These are phyloP conservation scores for Tineola bisselliella DNA, from an alignment of 2,888 invertebrate genomes.

Conservation along the genomic window DNA sequence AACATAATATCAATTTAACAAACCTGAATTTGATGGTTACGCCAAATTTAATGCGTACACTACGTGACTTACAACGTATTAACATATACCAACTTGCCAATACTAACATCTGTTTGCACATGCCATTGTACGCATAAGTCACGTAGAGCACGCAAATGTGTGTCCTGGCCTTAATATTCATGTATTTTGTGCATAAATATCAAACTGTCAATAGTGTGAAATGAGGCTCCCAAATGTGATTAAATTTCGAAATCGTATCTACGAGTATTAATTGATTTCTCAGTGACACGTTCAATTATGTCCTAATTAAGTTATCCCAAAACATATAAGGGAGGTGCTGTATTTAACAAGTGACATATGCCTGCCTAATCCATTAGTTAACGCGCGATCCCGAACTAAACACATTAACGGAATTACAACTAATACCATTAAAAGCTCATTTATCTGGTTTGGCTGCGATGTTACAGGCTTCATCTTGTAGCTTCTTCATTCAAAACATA, in stretches of 20 bases:
- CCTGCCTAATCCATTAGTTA: constrained; percentile 33
- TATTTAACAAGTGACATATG: constrained; percentile 19
- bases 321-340: constrained; percentile 9
- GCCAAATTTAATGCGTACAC: too few species aligned
- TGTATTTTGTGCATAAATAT: too few species aligned
- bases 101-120: too few species aligned
- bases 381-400: constrained; percentile 30
- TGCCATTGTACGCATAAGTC: too few species aligned
- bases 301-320: constrained; percentile 6
- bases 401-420: constrained; percentile 42
- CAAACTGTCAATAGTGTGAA: background rate
- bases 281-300: constrained; percentile 3
- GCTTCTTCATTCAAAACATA: background rate
- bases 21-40: too few species aligned
- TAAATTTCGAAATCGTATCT: background rate
- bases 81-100: too few species aligned
- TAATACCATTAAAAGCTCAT: constrained; percentile 39
- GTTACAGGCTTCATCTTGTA: background rate
- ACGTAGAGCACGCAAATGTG: too few species aligned
- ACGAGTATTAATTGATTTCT: constrained; percentile 6
- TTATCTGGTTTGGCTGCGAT: constrained; percentile 9
- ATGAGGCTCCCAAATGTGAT: background rate
- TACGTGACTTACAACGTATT: too few species aligned
- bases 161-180: too few species aligned
- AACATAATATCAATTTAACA: too few species aligned